Conservation (phyloP, 2,113 vertebrate species). For the Pluvianellus socialis region DNA sequence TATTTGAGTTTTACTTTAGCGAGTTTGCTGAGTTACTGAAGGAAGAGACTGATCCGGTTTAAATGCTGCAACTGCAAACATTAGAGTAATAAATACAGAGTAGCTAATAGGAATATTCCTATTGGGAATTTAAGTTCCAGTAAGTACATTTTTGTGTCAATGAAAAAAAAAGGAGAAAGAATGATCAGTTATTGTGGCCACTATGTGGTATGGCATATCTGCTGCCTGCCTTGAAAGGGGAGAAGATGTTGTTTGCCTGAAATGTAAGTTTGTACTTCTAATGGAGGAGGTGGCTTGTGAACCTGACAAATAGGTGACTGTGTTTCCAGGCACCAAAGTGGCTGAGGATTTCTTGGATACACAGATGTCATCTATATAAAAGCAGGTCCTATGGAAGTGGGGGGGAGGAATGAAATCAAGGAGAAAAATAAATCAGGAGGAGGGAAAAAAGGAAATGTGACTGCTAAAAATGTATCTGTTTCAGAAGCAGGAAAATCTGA, state of each 20-base stretch:
- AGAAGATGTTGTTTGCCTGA: not conserved
- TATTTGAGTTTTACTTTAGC: constrained; percentile 1
- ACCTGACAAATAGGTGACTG: not conserved
- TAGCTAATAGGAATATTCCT: not conserved
- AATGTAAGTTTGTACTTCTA: not conserved
- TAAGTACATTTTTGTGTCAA: not conserved
- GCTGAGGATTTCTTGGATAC: not conserved
- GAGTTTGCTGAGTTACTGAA: not conserved
- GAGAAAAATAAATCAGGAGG: not conserved
- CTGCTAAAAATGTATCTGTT: not conserved
- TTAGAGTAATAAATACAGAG: not conserved
- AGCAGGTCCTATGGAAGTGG: not conserved
- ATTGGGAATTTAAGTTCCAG: not conserved
- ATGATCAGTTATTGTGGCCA: not conserved
- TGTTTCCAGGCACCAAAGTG: not conserved
- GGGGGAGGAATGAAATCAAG: not conserved
- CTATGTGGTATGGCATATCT: not conserved
- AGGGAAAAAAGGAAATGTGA: not conserved
- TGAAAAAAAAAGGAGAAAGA: not conserved
- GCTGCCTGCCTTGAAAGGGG: not conserved
- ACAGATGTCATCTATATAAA: not conserved
- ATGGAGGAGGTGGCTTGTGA: not conserved
- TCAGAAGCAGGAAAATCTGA: not conserved
- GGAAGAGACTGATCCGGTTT: not conserved
- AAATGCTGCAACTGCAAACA: not conserved